These are phyloP conservation scores for Rhabdornis inornatus DNA, from an alignment of 2,113 vertebrate species.

Conservation along the genomic window DNA sequence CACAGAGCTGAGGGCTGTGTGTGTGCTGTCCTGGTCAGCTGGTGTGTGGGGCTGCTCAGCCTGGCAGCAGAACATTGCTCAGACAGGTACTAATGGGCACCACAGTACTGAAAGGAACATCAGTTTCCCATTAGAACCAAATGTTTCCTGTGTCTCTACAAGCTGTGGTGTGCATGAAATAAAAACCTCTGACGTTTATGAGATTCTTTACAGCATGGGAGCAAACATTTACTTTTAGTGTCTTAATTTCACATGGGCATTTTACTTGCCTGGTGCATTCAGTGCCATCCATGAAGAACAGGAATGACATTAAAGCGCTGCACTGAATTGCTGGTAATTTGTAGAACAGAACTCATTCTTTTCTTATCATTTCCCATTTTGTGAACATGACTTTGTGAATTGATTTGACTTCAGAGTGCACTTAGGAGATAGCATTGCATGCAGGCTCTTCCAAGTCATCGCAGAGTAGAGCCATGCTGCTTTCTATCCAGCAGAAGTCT, in stretches of 20 bases:
- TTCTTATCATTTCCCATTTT: conserved; percentile 51
- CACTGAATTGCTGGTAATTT: conserved; percentile 48
- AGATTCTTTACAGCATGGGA: conserved; percentile 25
- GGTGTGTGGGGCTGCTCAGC: neutral
- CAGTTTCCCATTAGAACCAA: conserved; percentile 9
- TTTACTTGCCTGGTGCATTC: conserved; percentile 5
- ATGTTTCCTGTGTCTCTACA: neutral
- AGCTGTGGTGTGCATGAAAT: conserved; percentile 14
- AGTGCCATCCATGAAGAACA: conserved; percentile 16
- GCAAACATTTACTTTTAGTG: conserved; percentile 40
- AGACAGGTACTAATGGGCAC: neutral
- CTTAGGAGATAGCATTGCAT: neutral
- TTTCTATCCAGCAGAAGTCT: neutral
- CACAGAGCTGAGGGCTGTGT: rapidly evolving
- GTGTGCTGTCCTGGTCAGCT: neutral
- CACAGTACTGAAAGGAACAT: neutral
- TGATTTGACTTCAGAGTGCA: conserved; percentile 51
- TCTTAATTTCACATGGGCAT: conserved; percentile 42
- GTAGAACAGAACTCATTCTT: conserved; percentile 52
- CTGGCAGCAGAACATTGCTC: neutral
- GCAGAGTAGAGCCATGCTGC: neutral
- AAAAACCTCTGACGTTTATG: conserved; percentile 39
- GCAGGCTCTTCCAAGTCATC: neutral
- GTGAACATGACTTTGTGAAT: conserved; percentile 28
- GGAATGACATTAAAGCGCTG: conserved; percentile 24